Evolutionary conservation across 2,113 vertebrate genomes (phyloP).

Genomic region (Aix galericulata): DNA sequence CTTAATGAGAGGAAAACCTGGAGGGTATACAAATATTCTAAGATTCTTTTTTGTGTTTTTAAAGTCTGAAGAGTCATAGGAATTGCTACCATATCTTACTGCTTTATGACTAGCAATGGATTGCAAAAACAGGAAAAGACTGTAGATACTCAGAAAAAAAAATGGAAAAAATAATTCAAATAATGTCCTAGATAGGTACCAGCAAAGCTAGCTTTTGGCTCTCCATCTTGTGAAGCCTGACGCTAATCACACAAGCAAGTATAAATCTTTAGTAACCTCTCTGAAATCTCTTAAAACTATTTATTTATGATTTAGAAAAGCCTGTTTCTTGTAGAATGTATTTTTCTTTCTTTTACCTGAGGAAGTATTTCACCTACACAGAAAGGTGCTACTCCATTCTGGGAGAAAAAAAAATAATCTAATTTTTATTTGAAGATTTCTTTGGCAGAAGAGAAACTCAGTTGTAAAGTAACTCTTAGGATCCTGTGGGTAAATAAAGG

Average conservation of each 20-base stretch:
- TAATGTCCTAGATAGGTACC: not conserved
- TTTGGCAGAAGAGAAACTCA: slow-evolving; percentile 52
- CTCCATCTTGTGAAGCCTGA: not conserved
- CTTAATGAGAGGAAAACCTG: not conserved
- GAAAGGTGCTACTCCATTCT: not conserved
- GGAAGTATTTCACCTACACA: not conserved
- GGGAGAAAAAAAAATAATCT: not conserved
- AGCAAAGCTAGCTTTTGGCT: not conserved
- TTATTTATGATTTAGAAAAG: not conserved
- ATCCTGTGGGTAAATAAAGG: slow-evolving; percentile 57
- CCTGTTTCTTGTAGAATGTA: not conserved
- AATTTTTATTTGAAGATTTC: slow-evolving; percentile 42
- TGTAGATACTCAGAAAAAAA: not conserved
- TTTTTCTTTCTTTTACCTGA: not conserved
- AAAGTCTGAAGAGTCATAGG: not conserved
- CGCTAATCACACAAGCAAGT: not conserved
- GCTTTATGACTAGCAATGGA: not conserved
- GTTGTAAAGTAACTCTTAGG: slow-evolving; percentile 18
- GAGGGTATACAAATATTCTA: not conserved
- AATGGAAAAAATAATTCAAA: not conserved
- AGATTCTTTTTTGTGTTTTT: not conserved
- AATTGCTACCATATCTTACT: not conserved
- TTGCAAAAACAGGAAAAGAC: not conserved
- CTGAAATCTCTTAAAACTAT: not conserved
- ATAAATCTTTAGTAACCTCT: not conserved